Base-by-base conservation (phyloP, 2,888 invertebrate species). In the Eupithecia pulchellata region DNA sequence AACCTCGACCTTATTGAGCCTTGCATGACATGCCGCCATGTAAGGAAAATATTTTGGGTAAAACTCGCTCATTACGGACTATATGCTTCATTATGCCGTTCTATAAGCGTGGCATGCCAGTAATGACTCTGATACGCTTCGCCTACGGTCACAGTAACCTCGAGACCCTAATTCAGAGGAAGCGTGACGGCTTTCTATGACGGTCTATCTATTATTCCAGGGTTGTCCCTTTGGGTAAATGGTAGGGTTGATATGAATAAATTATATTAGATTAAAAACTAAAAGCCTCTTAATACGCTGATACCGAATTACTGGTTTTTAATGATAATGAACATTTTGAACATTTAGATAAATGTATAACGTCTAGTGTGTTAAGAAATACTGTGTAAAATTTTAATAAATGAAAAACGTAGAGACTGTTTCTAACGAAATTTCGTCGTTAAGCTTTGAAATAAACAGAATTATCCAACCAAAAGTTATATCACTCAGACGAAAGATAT, bases 71-170 rank as follows among this genome's bases (percentile, higher is more conserved):
- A 60, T 69, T 69, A 64, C 47, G 58, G 27, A 69, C 62, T 72
- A 64, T 72, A 72, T 72, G 68, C 66, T 66, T 72, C 69, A 72
- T 72, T 72, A 69, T 64, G 57, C 67, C 69, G 69, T 69, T 72
- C 72, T 72, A 72, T 73, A 73, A 73, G 73, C 73, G 67, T 72
- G 72, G 72, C 73, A 69, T 73, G 73, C 64, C 73, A 29, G 73
- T 73, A 69, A 73, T 73, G 73, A 73, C 69, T 64, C 62, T 66
- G 73, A 73, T 73, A 69, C 67, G 73, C 69, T 70, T 73, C 69
- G 73, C 69, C 73, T 64, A 67, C 73, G 73, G 73, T 69, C 69
- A 67, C 73, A 73, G 72, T 69, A 69, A 73, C 73, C 73, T 67
- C 32, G 65, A 69, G 73, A 73, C 73, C 73, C 69, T 73, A 67